Percentiles rank a stretch among this genome's conserved stretches.
Evolutionary conservation across 2,113 vertebrate species (phyloP).

Genomic region (Symphodus melops): DNA sequence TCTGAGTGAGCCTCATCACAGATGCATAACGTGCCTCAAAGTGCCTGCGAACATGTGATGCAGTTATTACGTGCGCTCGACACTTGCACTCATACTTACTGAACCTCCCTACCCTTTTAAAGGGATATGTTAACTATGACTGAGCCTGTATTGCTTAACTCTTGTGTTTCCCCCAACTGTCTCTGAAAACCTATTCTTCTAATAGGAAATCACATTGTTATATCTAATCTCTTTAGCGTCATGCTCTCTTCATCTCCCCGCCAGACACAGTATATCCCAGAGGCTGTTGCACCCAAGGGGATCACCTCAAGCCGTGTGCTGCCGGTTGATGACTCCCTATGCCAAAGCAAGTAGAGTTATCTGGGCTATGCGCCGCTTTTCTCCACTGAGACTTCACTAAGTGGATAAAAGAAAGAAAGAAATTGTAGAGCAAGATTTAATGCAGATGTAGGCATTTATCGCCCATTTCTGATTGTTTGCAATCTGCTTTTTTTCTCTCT

Average conservation of each 20-base stretch:
- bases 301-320: conserved; percentile 59
- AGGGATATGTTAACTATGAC: conserved; percentile 27
- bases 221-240: conserved; percentile 68
- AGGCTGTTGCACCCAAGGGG: conserved; percentile 65
- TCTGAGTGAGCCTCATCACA: conserved; percentile 45
- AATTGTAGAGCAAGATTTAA: conserved; percentile 37
- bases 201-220: conserved; percentile 53
- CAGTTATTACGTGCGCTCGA: conserved; percentile 45
- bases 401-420: conserved; percentile 27
- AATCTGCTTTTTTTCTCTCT: conserved; percentile 21
- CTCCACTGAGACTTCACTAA: conserved; percentile 51
- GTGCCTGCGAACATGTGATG: conserved; percentile 48
- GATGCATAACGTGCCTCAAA: conserved; percentile 43
- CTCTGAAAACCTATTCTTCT: conserved; percentile 56
- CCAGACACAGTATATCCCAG: conserved; percentile 62
- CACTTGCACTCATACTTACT: conserved; percentile 27
- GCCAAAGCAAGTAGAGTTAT: conserved; percentile 55
- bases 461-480: conserved; percentile 17
- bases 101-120: conserved; percentile 48
- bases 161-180: conserved; percentile 45
- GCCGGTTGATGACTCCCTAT: conserved; percentile 66
- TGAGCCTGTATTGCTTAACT: conserved; percentile 49
- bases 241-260: conserved; percentile 60
- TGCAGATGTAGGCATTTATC: conserved; percentile 49
- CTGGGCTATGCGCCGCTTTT: conserved; percentile 42